These are phyloP conservation scores for Eurystomus glaucurus DNA, from an alignment of 2,797 vertebrate species.

Conservation along the genomic window DNA sequence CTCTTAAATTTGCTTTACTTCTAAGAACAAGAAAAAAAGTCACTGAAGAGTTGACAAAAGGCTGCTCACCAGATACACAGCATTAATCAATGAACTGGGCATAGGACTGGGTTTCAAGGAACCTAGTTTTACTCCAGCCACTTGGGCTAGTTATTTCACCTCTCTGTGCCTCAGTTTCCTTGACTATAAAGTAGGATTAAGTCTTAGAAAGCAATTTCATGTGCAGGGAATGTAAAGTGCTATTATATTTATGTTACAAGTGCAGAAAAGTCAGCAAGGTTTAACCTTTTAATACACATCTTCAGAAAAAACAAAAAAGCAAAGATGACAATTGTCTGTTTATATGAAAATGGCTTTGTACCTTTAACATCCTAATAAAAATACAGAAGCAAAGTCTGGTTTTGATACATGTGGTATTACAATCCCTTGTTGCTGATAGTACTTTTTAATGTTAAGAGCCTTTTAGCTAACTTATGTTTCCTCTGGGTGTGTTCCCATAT, in stretches of 20 bases:
- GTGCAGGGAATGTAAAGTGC: background rate
- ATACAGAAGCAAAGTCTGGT: slow-evolving; percentile 9
- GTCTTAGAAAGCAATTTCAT: background rate
- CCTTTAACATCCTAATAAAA: slow-evolving; percentile 38
- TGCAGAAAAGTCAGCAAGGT: background rate
- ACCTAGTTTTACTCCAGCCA: background rate
- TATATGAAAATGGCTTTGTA: slow-evolving; percentile 25
- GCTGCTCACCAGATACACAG: background rate
- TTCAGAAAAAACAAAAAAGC: background rate
- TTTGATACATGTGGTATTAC: slow-evolving; percentile 10
- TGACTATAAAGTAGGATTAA: background rate
- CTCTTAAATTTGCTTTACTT: slow-evolving; percentile 53
- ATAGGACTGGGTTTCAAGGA: background rate
- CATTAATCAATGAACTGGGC: slow-evolving; percentile 14
- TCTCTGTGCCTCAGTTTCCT: slow-evolving; percentile 19
- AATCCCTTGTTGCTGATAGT: slow-evolving; percentile 60
- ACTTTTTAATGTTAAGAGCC: slow-evolving; percentile 70
- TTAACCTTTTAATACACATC: background rate
- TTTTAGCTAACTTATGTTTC: slow-evolving; percentile 73
- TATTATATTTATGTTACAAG: background rate
- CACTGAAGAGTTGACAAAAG: slow-evolving; percentile 26
- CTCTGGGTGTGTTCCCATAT: slow-evolving; percentile 73
- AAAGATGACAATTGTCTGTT: background rate
- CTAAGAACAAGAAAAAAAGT: slow-evolving; percentile 38
- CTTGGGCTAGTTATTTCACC: background rate